Conservation (phyloP, 2,113 vertebrate genomes). For the Ploceus nigricollis region DNA sequence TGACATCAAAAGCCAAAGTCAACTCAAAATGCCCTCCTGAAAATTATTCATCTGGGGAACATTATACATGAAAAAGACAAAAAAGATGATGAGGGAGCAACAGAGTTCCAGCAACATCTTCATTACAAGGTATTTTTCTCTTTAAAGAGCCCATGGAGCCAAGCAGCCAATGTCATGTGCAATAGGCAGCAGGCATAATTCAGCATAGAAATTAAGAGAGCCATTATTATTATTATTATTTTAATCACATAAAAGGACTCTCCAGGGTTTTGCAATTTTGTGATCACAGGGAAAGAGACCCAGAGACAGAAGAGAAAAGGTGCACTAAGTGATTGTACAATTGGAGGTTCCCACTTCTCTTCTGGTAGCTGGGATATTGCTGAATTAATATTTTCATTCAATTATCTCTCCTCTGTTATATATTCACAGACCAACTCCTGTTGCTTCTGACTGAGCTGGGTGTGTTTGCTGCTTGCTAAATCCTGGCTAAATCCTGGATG, state of each 20-base stretch:
- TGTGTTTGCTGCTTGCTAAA: not conserved
- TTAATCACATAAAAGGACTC: constrained; percentile 6
- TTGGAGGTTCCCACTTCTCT: not conserved
- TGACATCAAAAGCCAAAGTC: constrained; percentile 13
- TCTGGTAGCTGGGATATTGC: not conserved
- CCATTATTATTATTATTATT: not conserved
- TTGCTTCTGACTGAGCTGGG: not conserved
- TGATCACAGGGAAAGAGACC: not conserved
- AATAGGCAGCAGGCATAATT: not conserved
- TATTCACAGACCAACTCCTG: not conserved
- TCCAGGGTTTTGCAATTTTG: not conserved
- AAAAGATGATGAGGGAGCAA: not conserved
- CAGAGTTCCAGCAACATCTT: not conserved
- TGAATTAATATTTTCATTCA: constrained; percentile 8
- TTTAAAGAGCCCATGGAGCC: not conserved
- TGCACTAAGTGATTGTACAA: not conserved
- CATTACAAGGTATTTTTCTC: not conserved
- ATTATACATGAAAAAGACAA: not conserved
- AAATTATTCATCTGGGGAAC: not conserved
- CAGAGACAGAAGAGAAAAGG: not conserved
- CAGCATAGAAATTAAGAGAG: not conserved
- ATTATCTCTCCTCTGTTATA: not conserved
- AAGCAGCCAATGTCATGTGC: not conserved
- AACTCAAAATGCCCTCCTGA: not conserved
- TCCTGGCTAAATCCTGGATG: not conserved